Conservation (phyloP, 1,140 invertebrate species). For the Sitophilus oryzae region DNA sequence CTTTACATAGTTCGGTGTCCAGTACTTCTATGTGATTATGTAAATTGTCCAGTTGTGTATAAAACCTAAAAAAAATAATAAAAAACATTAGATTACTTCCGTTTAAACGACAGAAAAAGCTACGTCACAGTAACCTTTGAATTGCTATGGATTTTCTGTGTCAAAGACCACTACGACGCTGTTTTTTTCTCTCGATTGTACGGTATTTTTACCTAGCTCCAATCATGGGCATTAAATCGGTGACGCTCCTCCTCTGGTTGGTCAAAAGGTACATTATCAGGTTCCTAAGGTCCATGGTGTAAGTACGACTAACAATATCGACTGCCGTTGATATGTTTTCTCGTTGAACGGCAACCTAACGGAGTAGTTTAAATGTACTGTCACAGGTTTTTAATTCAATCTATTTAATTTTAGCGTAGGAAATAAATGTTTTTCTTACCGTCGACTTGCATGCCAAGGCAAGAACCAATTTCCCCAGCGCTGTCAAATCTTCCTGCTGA, state of each 20-base stretch:
- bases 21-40: slow-evolving; percentile 81
- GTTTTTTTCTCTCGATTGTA: neutral
- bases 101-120: too few relatives aligned
- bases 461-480: slow-evolving; percentile 85
- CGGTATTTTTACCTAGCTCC: slow-evolving; percentile 60
- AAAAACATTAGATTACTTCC: neutral
- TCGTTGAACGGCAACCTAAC: slow-evolving; percentile 67
- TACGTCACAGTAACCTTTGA: too few relatives aligned
- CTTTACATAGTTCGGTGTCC: slow-evolving; percentile 86
- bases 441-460: slow-evolving; percentile 86
- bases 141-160: too few relatives aligned
- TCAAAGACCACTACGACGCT: too few relatives aligned
- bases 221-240: slow-evolving; percentile 99
- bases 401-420: too few relatives aligned
- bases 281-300: slow-evolving; percentile 89
- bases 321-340: slow-evolving; percentile 82
- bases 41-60: slow-evolving; percentile 87
- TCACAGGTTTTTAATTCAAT: too few relatives aligned
- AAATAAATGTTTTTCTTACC: neutral
- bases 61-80: slow-evolving; percentile 55
- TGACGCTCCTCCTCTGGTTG: slow-evolving; percentile 71
- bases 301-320: slow-evolving; percentile 82
- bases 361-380: neutral
- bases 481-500: slow-evolving; percentile 88
- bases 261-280: slow-evolving; percentile 86